phyloP scores from a whole-genome alignment of 2,113 vertebrate species.

The Prionailurus bengalensis region DNA sequence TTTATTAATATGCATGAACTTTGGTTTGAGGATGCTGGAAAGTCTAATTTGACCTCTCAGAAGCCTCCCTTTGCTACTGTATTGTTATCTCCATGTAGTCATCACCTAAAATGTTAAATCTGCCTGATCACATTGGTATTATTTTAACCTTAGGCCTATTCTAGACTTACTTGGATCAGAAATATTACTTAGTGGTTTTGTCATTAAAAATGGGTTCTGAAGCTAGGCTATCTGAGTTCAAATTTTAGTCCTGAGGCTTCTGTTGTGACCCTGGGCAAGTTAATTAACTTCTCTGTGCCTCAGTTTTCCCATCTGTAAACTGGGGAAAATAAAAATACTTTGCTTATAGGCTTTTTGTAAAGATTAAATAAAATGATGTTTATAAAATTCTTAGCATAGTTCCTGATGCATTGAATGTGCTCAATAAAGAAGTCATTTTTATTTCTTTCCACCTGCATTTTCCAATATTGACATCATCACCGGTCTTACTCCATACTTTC shows the following conservation, averaged over 20 bases:
- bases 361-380: conserved; percentile 1
- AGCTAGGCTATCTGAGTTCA: background rate
- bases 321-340: background rate
- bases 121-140: background rate
- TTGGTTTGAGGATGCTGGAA: background rate
- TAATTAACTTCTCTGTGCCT: background rate
- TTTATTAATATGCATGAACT: background rate
- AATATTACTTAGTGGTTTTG: background rate
- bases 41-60: background rate
- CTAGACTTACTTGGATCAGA: background rate
- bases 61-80: background rate
- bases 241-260: background rate
- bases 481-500: background rate
- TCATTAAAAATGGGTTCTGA: background rate
- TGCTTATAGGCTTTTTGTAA: background rate
- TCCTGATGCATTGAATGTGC: background rate
- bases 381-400: background rate
- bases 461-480: background rate
- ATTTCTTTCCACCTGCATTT: background rate
- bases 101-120: background rate
- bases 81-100: background rate
- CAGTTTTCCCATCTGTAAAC: background rate
- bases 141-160: background rate
- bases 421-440: background rate
- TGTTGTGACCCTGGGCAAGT: background rate